Conservation (phyloP, 2,113 vertebrate species). For the Ahaetulla prasina region DNA sequence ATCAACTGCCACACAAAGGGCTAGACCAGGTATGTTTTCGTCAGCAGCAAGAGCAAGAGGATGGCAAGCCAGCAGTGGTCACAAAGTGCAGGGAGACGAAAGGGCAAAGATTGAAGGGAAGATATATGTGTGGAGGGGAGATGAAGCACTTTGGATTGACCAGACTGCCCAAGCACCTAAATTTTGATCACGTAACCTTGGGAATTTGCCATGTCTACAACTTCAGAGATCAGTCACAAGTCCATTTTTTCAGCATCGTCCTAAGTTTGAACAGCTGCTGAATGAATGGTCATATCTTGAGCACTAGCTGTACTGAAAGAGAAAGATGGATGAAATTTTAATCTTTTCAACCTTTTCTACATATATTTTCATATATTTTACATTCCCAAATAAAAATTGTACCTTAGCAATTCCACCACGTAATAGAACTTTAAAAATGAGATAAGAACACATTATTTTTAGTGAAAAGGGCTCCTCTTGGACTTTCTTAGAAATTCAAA, state of each 20-base stretch:
- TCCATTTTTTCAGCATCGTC: too few relatives aligned
- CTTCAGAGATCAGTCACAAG: too few relatives aligned
- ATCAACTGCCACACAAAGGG: neutral
- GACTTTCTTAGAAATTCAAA: slow-evolving; percentile 18
- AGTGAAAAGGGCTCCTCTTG: neutral
- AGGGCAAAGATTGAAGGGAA: neutral
- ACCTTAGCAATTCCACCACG: neutral
- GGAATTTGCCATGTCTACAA: neutral
- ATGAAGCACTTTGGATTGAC: neutral
- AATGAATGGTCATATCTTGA: neutral
- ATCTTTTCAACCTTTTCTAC: slow-evolving; percentile 4
- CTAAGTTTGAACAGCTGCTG: too few relatives aligned
- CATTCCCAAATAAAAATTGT: slow-evolving; percentile 26
- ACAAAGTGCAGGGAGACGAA: neutral
- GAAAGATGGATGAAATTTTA: neutral
- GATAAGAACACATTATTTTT: neutral
- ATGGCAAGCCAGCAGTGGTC: too few relatives aligned
- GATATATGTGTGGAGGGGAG: neutral
- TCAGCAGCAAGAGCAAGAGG: too few relatives aligned
- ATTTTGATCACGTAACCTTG: neutral
- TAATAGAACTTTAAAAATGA: slow-evolving; percentile 14
- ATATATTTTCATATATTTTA: slow-evolving; percentile 15
- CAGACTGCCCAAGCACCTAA: neutral
- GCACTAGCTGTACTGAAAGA: neutral
- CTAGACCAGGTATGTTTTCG: neutral